Conservation (phyloP, 2,113 vertebrate genomes). For the Naja naja region DNA sequence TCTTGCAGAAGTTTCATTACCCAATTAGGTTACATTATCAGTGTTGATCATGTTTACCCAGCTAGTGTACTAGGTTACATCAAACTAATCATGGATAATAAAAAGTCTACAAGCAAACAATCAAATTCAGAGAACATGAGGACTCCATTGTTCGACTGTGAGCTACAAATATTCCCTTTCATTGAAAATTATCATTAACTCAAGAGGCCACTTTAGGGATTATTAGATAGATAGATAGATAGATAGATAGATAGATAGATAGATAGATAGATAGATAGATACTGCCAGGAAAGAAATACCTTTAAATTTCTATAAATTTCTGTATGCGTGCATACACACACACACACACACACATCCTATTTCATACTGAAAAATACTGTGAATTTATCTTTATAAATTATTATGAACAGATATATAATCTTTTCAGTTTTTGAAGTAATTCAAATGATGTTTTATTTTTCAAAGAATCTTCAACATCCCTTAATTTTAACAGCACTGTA, state of each 20-base stretch:
- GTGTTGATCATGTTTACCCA: too few relatives aligned
- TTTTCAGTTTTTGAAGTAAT: background rate
- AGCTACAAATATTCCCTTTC: too few relatives aligned
- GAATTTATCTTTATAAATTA: background rate
- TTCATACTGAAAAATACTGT: background rate
- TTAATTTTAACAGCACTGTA: background rate
- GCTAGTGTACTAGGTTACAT: too few relatives aligned
- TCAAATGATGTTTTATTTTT: background rate
- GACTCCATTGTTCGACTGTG: too few relatives aligned
- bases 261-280: too few relatives aligned
- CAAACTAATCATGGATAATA: too few relatives aligned
- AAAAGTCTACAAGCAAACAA: too few relatives aligned
- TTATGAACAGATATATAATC: background rate
- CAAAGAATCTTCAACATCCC: background rate
- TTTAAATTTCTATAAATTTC: background rate
- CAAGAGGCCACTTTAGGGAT: background rate
- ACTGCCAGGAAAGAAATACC: background rate
- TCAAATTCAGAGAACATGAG: too few relatives aligned
- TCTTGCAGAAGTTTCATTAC: too few relatives aligned
- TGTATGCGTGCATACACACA: too few relatives aligned
- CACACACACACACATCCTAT: background rate
- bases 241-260: too few relatives aligned
- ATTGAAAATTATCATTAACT: background rate
- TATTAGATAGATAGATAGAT: background rate
- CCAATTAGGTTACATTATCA: too few relatives aligned